Percentiles rank a stretch among this genome's conserved stretches.
phyloP scores from a whole-genome alignment of 2,113 vertebrate species.

The Chionis minor region DNA sequence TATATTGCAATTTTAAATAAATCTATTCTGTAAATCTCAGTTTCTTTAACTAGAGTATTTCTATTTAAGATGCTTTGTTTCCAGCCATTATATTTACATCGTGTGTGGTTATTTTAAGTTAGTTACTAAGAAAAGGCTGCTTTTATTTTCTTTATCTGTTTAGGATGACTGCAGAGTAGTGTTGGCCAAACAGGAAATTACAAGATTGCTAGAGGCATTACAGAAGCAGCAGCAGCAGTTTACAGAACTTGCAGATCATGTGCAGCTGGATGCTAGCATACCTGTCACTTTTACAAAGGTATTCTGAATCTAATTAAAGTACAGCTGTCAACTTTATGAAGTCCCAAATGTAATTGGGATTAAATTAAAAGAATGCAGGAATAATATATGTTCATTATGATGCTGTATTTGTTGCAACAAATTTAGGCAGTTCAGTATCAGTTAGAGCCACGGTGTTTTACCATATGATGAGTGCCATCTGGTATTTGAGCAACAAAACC shows the following conservation, averaged over 20 bases:
- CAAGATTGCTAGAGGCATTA: slow-evolving; percentile 88
- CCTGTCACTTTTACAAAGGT: slow-evolving; percentile 99
- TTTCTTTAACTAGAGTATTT: neutral
- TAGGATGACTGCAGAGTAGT: slow-evolving; percentile 98
- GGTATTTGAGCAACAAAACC: neutral
- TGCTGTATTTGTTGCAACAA: neutral
- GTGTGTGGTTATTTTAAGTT: neutral
- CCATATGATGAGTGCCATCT: neutral
- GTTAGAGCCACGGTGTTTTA: neutral
- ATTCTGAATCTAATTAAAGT: neutral
- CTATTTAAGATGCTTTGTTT: neutral
- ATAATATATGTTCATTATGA: neutral
- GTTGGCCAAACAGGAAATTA: slow-evolving; percentile 95
- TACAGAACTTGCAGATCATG: slow-evolving; percentile 93
- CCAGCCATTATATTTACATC: neutral
- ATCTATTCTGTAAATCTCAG: neutral
- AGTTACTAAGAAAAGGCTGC: neutral
- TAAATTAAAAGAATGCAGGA: neutral
- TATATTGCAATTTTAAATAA: neutral
- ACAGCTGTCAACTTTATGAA: neutral
- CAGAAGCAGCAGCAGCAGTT: slow-evolving; percentile 99
- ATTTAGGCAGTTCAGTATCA: neutral
- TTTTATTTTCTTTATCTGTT: slow-evolving; percentile 4
- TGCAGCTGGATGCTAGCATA: slow-evolving; percentile 94
- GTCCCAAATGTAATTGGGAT: neutral